Evolutionary conservation across 2,797 vertebrate genomes (phyloP).

Genomic region (Xyrichtys novacula): DNA sequence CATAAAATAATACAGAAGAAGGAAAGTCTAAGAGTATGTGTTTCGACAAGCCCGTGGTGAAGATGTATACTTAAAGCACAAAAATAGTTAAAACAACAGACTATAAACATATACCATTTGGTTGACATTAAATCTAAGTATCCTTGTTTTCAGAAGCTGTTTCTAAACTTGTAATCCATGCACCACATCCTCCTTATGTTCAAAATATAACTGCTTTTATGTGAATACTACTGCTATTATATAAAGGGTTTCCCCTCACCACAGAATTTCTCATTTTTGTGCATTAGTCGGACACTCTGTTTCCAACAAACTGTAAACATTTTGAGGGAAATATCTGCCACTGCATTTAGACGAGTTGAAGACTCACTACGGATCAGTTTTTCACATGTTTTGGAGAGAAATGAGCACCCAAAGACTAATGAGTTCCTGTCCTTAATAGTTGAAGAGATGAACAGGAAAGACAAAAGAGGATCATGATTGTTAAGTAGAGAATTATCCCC

Average conservation of each 20-base stretch:
- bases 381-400: constrained; percentile 35
- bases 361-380: constrained; percentile 35
- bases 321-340: constrained; percentile 32
- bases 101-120: neutral
- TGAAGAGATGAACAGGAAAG: constrained; percentile 34
- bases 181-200: neutral
- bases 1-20: neutral
- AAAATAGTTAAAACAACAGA: constrained; percentile 6
- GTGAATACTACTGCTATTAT: constrained; percentile 9
- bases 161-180: constrained; percentile 2
- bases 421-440: constrained; percentile 24
- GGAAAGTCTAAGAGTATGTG: neutral
- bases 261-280: constrained; percentile 16
- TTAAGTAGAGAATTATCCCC: constrained; percentile 39
- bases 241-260: constrained; percentile 18
- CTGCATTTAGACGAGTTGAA: constrained; percentile 24
- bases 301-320: constrained; percentile 26
- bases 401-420: constrained; percentile 33
- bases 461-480: constrained; percentile 41
- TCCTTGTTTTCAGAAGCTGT: constrained; percentile 8
- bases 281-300: constrained; percentile 18
- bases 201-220: constrained; percentile 2
- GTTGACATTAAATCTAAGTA: neutral
- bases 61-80: neutral
- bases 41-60: neutral